These are phyloP conservation scores for Xanthorhoe designata DNA, from an alignment of 2,888 invertebrate genomes.

Conservation along the genomic window DNA sequence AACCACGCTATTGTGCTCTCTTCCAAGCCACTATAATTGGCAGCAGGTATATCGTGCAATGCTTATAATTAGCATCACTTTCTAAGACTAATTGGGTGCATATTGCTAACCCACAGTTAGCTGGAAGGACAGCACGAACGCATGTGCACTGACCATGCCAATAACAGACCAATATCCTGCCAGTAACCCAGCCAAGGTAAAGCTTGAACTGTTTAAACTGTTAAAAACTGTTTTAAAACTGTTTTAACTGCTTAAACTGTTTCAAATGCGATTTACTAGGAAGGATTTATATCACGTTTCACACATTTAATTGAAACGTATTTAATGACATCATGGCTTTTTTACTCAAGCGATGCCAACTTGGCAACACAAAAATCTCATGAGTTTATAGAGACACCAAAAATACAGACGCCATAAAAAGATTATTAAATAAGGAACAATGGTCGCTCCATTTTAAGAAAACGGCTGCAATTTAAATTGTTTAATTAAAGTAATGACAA, in stretches of 20 bases:
- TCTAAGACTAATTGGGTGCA: conserved; percentile 13
- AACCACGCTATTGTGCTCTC: background rate
- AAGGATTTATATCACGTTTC: background rate
- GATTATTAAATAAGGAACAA: conserved; percentile 11
- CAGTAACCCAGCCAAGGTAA: conserved; percentile 12
- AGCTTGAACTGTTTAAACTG: too few relatives aligned
- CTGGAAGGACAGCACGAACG: conserved; percentile 28
- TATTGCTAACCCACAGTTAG: conserved; percentile 9
- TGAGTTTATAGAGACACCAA: conserved; percentile 1
- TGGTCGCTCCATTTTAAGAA: conserved; percentile 1
- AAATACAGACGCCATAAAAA: conserved; percentile 4
- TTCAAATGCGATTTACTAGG: background rate
- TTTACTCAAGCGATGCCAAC: background rate
- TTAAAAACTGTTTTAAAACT: too few relatives aligned
- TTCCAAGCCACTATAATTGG: background rate
- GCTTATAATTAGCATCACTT: conserved; percentile 14
- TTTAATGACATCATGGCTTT: background rate
- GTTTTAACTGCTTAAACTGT: too few relatives aligned
- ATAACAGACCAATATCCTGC: conserved; percentile 13
- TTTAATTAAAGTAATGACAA: conserved; percentile 19
- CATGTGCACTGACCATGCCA: conserved; percentile 18
- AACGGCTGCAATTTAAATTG: conserved; percentile 5
- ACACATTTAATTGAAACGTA: background rate
- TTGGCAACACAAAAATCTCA: background rate
- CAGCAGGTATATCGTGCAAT: conserved; percentile 8